Evolutionary conservation across 2,888 invertebrate genomes (phyloP), one percentile per base, ranked within the genome.

Genomic region (Watsonalla cultraria): DNA sequence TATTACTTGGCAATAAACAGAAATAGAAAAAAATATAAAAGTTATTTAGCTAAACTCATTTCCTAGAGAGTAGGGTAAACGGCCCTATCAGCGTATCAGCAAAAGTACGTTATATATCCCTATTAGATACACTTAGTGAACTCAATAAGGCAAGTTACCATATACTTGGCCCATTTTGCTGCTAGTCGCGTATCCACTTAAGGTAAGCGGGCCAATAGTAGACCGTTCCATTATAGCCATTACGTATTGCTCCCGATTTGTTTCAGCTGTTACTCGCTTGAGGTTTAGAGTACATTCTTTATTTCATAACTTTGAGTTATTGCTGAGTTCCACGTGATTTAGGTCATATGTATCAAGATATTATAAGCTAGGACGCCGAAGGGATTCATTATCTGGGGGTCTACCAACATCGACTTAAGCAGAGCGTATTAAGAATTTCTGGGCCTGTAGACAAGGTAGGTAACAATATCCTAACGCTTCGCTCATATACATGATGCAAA

Each of bases 231-330:
- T 79, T 80, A 77, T 65, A 67, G 68, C 80, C 80, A 80, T 82
- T 82, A 81, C 68, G 64, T 55, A 49, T 68, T 55, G 59, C 68
- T 67, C 66, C 70, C 82, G 79, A 84, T 85, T 84, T 84, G 81
- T 83, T 82, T 80, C 83, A 80, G 81, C 79, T 80, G 79, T 72
- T 78, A 75, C 78, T 66, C 66, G 66, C 70, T 74, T 68, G 64
- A 68, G 72, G 74, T 83, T 78, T 77, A 77, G 72, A 81, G 74
- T 74, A 72, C 75, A 77, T 78, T 83, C 80, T 80, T 76, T 77
- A 81, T 81, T 78, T 76, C 72, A 80, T 79, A 80, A 78, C 78
- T 79, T 75, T 77, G 72, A 78, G 72, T 76, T 74, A 78, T 73
- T 61, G 66, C 62, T 60, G 58, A 58, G 61, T 58, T 62, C 64